Base-by-base conservation (phyloP, 2,113 vertebrate species). In the Scopus umbretta region DNA sequence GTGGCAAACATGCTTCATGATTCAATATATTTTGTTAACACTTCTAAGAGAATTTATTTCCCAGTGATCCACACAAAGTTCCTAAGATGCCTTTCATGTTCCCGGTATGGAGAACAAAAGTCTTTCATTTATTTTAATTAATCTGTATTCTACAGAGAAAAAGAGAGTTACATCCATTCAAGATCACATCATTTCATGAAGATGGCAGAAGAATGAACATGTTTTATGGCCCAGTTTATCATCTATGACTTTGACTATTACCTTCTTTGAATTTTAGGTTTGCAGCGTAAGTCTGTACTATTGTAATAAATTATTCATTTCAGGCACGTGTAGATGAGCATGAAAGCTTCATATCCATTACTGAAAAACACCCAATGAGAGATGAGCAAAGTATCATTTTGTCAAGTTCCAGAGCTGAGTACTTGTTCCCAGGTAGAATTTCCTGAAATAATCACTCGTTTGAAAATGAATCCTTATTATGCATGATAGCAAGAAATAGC, bases 151-250 rank as follows among this genome's bases (percentile, higher is more conserved):
- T 80, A 65, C 34, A 86, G 56, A 84, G 42, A 79, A 86, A 95
- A 50, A 21, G 36, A 47, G 14, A 68, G 36, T 73, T 90, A 75
- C 38, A 95, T 50, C 25, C 13, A 89, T 95, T 96, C 62, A 58
- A 96, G 85, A 97, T 56, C 88, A 52, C 20, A 52, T 92, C 12
- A 80, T 78, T 97, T 94, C 86, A 85, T 89, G 45, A 95, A 96
- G 90, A 93, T 22, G 50, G 47, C 22, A 95, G 74, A 80, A 81
- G 59, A 95, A 55, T 68, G 45, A 94, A 81, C 75, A 56, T 78
- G 30, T 92, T 97, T 97, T 94, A 96, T 78, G 76, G 63, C 73
- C 75, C 18, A 95, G 82, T 96, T 96, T 94, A 96, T 93, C 91
- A 96, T 95, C 87, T 82, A 47, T 83, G 93, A 94, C 71, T 93